Base-by-base conservation (phyloP, 1,140 invertebrate species). In the Eciton burchellii region DNA sequence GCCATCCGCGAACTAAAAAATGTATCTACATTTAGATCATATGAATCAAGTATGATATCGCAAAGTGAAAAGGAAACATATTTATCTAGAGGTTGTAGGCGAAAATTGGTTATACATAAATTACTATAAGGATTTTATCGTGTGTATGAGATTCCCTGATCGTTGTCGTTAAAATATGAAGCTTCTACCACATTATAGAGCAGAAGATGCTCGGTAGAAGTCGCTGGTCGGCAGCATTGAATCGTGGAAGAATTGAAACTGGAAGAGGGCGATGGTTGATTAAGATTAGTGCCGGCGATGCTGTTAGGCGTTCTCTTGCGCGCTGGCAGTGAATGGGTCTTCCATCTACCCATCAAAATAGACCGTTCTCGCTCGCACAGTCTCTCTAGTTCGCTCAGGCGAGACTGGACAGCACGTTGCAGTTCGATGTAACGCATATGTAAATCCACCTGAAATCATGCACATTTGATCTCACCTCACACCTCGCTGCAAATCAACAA, bases 351-450 rank as follows among this genome's bases (percentile, higher is more conserved):
- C 94, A 97, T 96, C 6, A 97, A 94, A 26, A 98, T 94, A 89
- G 98, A 97, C 74, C 97, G 95, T 93, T 99, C 98, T 52, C 97
- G 95, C 35, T 98, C 94, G 89, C 96, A 97, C 3, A 99, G 94
- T 70, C 97, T 95, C 89, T 98, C 97, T 45, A 98, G 92, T 94
- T 99, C 98, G 60, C 95, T 95, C 94, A 98, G 96, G 92, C 98
- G 98, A n/a, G 96, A 95, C 92, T 98, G 97, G 8, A 99, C 93
- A 35, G 97, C 95, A 84, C 96, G 96, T 94, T 98, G 98, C 6
- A 98, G 94, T 84, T 98, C 97, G 59, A 98, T 97, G 88, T 98
- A 98, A 57, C 97, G 95, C 95, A 98, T 98, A 90, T 98, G 97
- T 3, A 98, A 95, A 91, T 98, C 97, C 24, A 97, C 97, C 95